Evolutionary conservation across 2,888 invertebrate genomes (phyloP), one percentile per base, ranked within the genome.

Genomic region (Dryobota labecula): DNA sequence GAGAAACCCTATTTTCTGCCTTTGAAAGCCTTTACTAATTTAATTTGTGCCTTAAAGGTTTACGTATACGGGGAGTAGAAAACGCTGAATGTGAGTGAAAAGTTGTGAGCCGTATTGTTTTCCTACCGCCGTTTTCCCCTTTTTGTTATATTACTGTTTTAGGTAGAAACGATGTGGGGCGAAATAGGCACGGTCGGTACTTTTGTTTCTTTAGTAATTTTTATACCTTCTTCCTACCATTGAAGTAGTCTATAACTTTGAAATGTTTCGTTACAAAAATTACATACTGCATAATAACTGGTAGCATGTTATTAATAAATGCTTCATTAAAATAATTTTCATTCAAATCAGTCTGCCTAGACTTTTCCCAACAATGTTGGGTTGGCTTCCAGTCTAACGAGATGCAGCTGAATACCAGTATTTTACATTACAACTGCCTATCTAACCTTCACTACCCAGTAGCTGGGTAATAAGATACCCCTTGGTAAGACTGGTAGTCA

Each of bases 21-120:
- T 88, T 86, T 86, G 87, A 90, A 88, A 90, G 90, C 87, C 88
- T 86, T 84, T 84, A 83, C 84, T 89, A 89, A 91, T 91, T 90
- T 88, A 89, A 91, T 91, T 91, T 88, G 80, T 83, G 73, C 82
- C 79, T 76, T 84, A 74, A 76, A 83, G 83, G 81, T 79, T 73
- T 67, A 64, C 65, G 73, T 72, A 83, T 57, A 86, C 71, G 30
- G 57, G 24, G 70, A 54, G 57, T 47, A 47, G 76, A 70, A 75
- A 75, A 76, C 63, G 76, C 53, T 57, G 66, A 70, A 65, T 56
- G 70, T 66, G 66, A 80, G 78, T 76, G 60, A 66, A 77, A 76
- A 81, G 65, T 70, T 78, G 66, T 43, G 64, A 58, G 60, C 54
- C 56, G 58, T 81, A 68, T 79, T 79, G 78, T 78, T 81, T 70